phyloP scores from a whole-genome alignment of 1,140 invertebrate species.

The Holotrichia oblita region DNA sequence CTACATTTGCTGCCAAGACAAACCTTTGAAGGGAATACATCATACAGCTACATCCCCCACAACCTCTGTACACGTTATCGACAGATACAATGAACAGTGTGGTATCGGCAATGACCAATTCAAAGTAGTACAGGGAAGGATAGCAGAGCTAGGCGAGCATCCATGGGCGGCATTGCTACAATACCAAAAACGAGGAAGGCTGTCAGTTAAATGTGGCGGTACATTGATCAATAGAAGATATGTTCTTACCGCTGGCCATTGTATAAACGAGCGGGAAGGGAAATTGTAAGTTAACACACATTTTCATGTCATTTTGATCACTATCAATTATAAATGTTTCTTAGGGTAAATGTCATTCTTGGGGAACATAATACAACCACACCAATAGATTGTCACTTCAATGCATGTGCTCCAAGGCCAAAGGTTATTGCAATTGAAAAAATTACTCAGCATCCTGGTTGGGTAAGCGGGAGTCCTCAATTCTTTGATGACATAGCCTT shows the following conservation, averaged over 20 bases:
- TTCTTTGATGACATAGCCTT: constrained; percentile 47
- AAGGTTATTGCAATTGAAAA: constrained; percentile 59
- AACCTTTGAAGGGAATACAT: not conserved
- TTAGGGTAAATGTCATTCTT: constrained; percentile 41
- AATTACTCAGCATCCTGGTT: constrained; percentile 61
- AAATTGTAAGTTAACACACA: constrained; percentile 55
- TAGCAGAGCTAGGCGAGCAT: constrained; percentile 67
- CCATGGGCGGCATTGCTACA: constrained; percentile 79
- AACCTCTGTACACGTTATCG: not conserved
- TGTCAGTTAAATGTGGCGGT: constrained; percentile 65
- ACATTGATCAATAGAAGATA: constrained; percentile 63
- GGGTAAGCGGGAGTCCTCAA: constrained; percentile 53
- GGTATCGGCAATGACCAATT: not conserved
- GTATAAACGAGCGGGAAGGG: constrained; percentile 57
- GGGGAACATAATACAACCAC: constrained; percentile 44
- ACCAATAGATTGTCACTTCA: constrained; percentile 43
- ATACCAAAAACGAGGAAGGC: constrained; percentile 62
- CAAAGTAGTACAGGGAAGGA: constrained; percentile 64
- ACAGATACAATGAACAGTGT: not conserved
- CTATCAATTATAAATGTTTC: not conserved
- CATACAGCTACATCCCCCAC: not conserved
- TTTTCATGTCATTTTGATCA: not conserved
- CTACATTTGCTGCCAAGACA: not conserved
- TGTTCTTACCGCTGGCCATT: constrained; percentile 68
- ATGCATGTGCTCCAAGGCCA: constrained; percentile 60